Evolutionary conservation across 2,113 vertebrate genomes (phyloP).

Genomic region (Microtus pennsylvanicus): DNA sequence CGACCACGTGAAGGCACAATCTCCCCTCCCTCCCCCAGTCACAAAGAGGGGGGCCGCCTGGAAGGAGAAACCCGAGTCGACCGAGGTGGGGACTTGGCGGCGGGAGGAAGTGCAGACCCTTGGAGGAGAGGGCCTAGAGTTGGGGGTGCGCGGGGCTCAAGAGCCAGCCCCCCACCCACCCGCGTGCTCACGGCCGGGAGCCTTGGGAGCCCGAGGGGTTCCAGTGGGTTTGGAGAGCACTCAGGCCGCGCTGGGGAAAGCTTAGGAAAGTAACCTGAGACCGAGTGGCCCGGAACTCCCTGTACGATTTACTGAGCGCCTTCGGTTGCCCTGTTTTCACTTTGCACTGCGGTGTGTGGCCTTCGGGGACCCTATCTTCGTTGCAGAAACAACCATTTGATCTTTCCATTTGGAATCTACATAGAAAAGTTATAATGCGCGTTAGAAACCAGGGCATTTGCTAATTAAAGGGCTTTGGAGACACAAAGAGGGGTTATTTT

Average conservation of each 20-base stretch:
- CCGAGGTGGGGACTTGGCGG: not conserved
- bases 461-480: conserved; percentile 43
- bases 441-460: conserved; percentile 29
- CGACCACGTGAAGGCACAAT: conserved; percentile 45
- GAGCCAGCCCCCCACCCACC: not conserved
- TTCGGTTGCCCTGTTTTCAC: not conserved
- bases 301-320: not conserved
- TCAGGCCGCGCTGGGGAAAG: not conserved
- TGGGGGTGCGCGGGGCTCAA: not conserved
- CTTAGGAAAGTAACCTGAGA: conserved; percentile 23
- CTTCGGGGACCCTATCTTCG: not conserved
- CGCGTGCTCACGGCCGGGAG: not conserved
- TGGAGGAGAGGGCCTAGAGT: not conserved
- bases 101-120: conserved; percentile 47
- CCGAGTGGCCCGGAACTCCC: not conserved
- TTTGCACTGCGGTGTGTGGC: not conserved
- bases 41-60: conserved; percentile 14
- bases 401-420: not conserved
- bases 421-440: conserved; percentile 10
- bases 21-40: not conserved
- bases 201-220: not conserved
- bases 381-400: conserved; percentile 16
- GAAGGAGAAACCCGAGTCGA: not conserved
- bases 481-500: conserved; percentile 36
- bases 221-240: not conserved